Evolutionary conservation across 2,797 vertebrate genomes (phyloP), one percentile per base, ranked within the genome.

Genomic region (Gallinago solitaria): DNA sequence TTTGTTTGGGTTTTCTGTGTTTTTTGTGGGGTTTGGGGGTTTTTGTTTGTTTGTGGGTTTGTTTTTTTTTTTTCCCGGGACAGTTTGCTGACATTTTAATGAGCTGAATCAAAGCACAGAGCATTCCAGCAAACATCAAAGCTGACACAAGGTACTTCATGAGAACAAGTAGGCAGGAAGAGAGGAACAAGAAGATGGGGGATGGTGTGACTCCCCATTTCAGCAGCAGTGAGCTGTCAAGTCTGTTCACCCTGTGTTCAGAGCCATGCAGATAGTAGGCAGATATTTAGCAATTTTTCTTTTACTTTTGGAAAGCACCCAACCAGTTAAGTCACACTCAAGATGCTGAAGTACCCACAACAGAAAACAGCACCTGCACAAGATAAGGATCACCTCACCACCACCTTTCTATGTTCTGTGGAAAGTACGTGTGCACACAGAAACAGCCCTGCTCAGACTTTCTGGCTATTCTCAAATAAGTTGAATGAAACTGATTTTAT

Each of bases 81-180:
- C 20, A 80, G 30, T 33, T 43, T 63, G 37, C 20, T 48, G 48
- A 67, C 54, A 74, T 77, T 63, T 96, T 51, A 83, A 54, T 12
- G 32, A 90, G 60, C 80, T 59, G 73, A 78, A 78, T 53, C 53
- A 65, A 92, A 79, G 43, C 51, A 90, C 1, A 11, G 32, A 91
- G 51, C 48, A 76, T 84, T 87, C 54, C 84, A 95, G 77, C 87
- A 87, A 81, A 37, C 53, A 77, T 63, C 71, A 83, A 91, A 90
- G 39, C 87, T 77, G 68, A 70, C 78, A 93, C 71, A 76, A 91
- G 45, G 45, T 75, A 33, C 39, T 48, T 5, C 2, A 23, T 27
- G 67, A 75, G 60, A 88, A 91, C 24, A 83, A 6, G 83, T 47
- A 68, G 45, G 86, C 65, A 93, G 94, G 56, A 88, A 80, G 50